Conservation (phyloP, 2,888 invertebrate genomes). For the Daptonema setosum region DNA sequence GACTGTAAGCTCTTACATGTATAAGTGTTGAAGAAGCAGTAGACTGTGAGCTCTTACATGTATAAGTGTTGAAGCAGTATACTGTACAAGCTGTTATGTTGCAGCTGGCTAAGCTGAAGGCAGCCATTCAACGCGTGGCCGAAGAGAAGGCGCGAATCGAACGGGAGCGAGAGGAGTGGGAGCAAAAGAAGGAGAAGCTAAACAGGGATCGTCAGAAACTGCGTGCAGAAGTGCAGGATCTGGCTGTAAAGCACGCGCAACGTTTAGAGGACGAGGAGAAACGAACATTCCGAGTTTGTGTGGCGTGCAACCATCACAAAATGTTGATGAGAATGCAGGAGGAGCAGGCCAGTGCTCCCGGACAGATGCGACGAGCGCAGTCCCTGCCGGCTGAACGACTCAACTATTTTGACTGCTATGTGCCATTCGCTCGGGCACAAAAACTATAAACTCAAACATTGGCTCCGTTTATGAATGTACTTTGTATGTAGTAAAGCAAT, state of each 20-base stretch:
- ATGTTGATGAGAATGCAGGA: too few species aligned
- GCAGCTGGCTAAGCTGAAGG: background rate
- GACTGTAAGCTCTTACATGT: too few species aligned
- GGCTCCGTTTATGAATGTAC: too few species aligned
- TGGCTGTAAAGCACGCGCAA: background rate
- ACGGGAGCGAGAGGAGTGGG: background rate
- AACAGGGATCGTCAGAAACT: background rate
- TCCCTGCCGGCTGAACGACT: background rate
- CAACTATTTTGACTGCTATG: background rate
- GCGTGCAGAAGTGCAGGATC: background rate
- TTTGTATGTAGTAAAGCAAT: too few species aligned
- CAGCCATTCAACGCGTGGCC: background rate
- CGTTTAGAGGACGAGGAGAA: background rate
- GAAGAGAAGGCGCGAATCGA: background rate
- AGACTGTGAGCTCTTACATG: too few species aligned
- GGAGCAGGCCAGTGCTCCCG: too few species aligned
- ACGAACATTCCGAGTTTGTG: background rate
- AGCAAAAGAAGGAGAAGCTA: background rate
- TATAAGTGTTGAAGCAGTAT: too few species aligned
- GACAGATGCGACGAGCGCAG: too few species aligned
- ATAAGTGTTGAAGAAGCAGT: too few species aligned
- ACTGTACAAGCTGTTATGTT: too few species aligned
- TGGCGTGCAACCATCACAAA: background rate
- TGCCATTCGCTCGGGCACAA: background rate
- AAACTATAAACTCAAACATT: too few species aligned